Evolutionary conservation across 2,888 invertebrate genomes (phyloP).

Genomic region (Timema podura): DNA sequence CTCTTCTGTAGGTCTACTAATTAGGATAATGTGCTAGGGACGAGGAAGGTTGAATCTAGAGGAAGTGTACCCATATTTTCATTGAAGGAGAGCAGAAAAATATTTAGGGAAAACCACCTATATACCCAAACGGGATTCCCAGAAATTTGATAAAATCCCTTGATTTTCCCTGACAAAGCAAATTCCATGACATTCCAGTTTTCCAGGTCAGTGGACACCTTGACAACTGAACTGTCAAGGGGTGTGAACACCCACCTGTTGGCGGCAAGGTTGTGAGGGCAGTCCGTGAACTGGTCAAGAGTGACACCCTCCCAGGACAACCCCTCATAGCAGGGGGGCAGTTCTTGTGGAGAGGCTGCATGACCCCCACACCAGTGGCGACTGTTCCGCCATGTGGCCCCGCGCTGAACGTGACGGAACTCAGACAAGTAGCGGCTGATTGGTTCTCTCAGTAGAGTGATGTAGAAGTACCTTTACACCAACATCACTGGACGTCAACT

Average conservation of each 20-base stretch:
- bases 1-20: too few species aligned
- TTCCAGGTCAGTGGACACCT: too few species aligned
- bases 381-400: conserved; percentile 91
- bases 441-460: conserved; percentile 92
- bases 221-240: conserved; percentile 42
- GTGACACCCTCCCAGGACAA: conserved; percentile 86
- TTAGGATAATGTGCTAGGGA: too few species aligned
- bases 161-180: too few species aligned
- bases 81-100: too few species aligned
- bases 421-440: conserved; percentile 92
- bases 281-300: conserved; percentile 84
- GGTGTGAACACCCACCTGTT: conserved; percentile 53
- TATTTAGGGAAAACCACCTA: too few species aligned
- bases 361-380: conserved; percentile 62
- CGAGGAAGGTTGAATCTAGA: too few species aligned
- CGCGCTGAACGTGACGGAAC: conserved; percentile 93
- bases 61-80: too few species aligned
- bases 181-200: too few species aligned
- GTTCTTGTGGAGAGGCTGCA: conserved; percentile 71
- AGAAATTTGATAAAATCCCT: too few species aligned
- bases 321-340: conserved; percentile 75
- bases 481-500: too few species aligned
- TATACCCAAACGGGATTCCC: too few species aligned
- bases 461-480: conserved; percentile 80
- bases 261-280: conserved; percentile 89